phyloP scores from a whole-genome alignment of 2,113 vertebrate genomes.

The Colius striatus region DNA sequence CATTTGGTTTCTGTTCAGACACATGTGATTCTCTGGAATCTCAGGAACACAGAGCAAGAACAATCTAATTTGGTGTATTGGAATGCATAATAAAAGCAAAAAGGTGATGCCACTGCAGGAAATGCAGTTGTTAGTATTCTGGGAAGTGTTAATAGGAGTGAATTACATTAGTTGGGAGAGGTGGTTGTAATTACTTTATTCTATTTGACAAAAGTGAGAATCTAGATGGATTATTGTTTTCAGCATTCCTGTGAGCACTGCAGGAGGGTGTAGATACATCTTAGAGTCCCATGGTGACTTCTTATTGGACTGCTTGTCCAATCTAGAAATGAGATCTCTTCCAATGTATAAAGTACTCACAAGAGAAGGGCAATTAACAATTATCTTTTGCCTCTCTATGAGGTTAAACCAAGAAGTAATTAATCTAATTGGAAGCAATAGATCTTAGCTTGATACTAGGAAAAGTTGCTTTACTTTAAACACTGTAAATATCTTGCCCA shows the following conservation, averaged over 20 bases:
- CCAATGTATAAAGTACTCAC: neutral
- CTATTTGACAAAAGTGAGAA: neutral
- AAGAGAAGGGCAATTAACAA: neutral
- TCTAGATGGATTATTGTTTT: neutral
- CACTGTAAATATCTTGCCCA: neutral
- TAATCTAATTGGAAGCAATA: neutral
- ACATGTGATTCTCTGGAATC: neutral
- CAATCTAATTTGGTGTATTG: neutral
- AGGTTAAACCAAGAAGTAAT: conserved; percentile 11
- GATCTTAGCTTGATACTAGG: neutral
- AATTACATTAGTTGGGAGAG: rapidly evolving
- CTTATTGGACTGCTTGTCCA: neutral
- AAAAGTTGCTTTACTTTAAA: neutral
- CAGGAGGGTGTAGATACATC: neutral
- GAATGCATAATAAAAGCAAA: neutral
- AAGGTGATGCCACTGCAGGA: neutral
- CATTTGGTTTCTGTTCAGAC: neutral
- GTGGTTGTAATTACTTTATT: neutral
- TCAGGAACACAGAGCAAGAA: neutral
- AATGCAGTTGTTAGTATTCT: neutral
- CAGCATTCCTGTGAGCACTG: neutral
- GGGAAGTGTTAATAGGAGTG: neutral
- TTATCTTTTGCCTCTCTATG: neutral
- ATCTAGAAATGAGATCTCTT: neutral
- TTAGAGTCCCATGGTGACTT: neutral